A percentile compares a stretch with the other conserved stretches of the same genome.
Evolutionary conservation across 2,888 invertebrate species (phyloP).

Genomic region (Hermaeophaga mercurialis): DNA sequence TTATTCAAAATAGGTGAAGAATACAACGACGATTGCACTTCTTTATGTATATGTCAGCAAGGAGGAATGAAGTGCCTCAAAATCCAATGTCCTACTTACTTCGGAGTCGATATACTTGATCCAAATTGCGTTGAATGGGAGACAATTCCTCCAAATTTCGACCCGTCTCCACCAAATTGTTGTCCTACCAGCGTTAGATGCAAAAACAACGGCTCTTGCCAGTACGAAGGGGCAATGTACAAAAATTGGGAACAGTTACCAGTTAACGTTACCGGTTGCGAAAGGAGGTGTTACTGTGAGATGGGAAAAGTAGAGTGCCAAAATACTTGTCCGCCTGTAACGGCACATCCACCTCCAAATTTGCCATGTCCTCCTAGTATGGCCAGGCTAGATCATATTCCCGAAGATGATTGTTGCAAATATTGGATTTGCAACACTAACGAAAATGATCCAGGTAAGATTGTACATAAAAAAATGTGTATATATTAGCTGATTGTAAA

Average conservation of each 20-base stretch:
- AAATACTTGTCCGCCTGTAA: conserved; percentile 77
- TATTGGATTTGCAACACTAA: conserved; percentile 69
- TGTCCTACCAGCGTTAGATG: conserved; percentile 81
- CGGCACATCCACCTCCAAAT: conserved; percentile 75
- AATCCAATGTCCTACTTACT: conserved; percentile 82
- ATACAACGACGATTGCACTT: conserved; percentile 82
- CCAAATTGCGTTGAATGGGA: conserved; percentile 88
- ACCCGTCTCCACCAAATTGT: conserved; percentile 76
- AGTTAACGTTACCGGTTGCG: conserved; percentile 79
- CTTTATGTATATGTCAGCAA: conserved; percentile 76
- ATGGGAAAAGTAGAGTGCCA: conserved; percentile 86
- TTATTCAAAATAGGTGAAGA: conserved; percentile 65
- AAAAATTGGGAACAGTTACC: conserved; percentile 86
- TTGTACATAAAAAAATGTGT: neutral
- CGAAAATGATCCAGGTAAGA: conserved; percentile 28
- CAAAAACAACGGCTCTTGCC: conserved; percentile 81
- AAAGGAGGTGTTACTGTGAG: conserved; percentile 85
- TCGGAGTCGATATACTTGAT: conserved; percentile 83
- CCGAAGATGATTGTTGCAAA: conserved; percentile 83
- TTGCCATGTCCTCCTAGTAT: conserved; percentile 73
- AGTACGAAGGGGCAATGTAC: conserved; percentile 69
- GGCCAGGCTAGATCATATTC: conserved; percentile 68
- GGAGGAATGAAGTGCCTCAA: conserved; percentile 77
- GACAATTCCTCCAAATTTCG: conserved; percentile 73
- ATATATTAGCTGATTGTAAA: neutral